Evolutionary conservation across 2,113 vertebrate genomes (phyloP).

Genomic region (Melospiza georgiana): DNA sequence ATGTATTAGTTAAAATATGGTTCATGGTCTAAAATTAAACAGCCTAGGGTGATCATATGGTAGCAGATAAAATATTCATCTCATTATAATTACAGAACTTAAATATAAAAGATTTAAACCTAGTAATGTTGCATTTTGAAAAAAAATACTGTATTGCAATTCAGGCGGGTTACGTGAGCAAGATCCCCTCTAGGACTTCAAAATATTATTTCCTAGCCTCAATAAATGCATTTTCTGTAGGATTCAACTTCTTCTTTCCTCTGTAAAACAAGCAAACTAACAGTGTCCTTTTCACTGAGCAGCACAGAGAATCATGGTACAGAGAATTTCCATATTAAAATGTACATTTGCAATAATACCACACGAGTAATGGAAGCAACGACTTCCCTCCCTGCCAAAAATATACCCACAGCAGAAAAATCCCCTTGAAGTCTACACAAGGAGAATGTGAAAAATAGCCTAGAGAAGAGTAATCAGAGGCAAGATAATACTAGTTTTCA

Average conservation of each 20-base stretch:
- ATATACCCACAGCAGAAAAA: neutral
- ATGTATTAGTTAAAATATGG: slow-evolving; percentile 65
- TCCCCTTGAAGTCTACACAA: neutral
- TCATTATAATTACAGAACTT: slow-evolving; percentile 72
- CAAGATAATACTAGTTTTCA: neutral
- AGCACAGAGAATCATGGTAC: neutral
- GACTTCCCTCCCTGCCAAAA: neutral
- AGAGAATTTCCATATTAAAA: neutral
- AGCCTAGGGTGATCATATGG: slow-evolving; percentile 68
- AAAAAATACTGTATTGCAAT: neutral
- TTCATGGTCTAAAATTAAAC: slow-evolving; percentile 68
- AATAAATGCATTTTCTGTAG: neutral
- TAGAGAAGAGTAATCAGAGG: neutral
- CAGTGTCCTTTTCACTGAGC: neutral
- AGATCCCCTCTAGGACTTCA: neutral
- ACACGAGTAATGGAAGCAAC: neutral
- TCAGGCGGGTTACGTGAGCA: neutral
- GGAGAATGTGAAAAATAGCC: neutral
- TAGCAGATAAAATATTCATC: slow-evolving; percentile 75
- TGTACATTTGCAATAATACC: neutral
- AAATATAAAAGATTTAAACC: slow-evolving; percentile 32
- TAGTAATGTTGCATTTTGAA: slow-evolving; percentile 12
- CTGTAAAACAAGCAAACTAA: neutral
- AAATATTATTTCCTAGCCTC: neutral
- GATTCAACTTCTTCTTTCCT: neutral